These are phyloP conservation scores for Amiota communis DNA, from an alignment of 2,888 invertebrate species.

Conservation along the genomic window DNA sequence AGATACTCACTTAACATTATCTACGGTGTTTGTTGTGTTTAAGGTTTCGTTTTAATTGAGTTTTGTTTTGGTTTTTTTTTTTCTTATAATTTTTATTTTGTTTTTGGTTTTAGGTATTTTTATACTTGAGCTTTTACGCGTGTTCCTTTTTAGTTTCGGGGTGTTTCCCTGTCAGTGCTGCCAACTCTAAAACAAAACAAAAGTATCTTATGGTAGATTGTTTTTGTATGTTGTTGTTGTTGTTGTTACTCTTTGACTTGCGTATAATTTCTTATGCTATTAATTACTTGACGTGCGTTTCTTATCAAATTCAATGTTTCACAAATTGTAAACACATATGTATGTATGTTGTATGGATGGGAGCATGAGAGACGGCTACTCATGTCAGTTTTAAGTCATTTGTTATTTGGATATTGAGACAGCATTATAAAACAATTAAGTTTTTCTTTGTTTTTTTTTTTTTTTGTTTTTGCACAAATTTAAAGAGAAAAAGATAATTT, in stretches of 20 bases:
- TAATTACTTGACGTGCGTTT: constrained; percentile 57
- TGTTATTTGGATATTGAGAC: constrained; percentile 16
- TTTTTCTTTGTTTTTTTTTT: neutral
- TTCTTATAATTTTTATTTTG: too few species aligned
- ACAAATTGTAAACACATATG: too few species aligned
- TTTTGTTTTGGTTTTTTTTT: constrained; percentile 46
- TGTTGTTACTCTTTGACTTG: constrained; percentile 22
- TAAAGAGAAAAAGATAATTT: neutral
- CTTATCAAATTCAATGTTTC: constrained; percentile 39
- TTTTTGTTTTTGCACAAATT: neutral
- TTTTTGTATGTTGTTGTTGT: constrained; percentile 38
- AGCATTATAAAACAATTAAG: constrained; percentile 24
- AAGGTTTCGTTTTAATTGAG: constrained; percentile 55
- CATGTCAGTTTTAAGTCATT: constrained; percentile 32
- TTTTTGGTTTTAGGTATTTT: too few species aligned
- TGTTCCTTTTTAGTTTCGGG: neutral
- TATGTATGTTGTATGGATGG: too few species aligned
- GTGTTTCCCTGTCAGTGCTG: constrained; percentile 38
- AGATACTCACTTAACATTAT: too few species aligned
- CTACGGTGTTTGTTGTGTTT: constrained; percentile 34
- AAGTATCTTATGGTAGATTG: constrained; percentile 32
- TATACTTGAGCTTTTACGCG: neutral
- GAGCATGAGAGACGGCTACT: constrained; percentile 5
- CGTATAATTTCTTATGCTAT: constrained; percentile 45
- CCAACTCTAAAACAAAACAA: constrained; percentile 25